phyloP scores from a whole-genome alignment of 2,113 vertebrate species.

The Tapirus terrestris region DNA sequence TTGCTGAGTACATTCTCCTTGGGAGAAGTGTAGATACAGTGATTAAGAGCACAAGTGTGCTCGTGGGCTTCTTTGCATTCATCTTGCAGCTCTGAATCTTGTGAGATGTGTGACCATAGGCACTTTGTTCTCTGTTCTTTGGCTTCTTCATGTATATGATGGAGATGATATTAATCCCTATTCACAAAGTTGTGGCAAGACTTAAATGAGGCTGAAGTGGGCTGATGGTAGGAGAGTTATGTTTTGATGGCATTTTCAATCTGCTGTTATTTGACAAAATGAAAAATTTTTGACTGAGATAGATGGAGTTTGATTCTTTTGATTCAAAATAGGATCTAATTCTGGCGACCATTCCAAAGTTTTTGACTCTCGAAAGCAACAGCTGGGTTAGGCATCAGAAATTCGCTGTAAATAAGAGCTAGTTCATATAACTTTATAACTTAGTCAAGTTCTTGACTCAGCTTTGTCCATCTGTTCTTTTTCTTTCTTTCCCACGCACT shows the following conservation, averaged over 20 bases:
- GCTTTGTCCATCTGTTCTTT: background rate
- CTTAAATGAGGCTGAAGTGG: conserved; percentile 19
- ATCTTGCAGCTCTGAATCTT: background rate
- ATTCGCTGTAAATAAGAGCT: background rate
- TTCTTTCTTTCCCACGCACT: background rate
- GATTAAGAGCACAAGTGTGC: background rate
- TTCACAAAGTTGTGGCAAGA: background rate
- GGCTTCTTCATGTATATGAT: background rate
- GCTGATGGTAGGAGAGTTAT: background rate
- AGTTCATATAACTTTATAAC: background rate
- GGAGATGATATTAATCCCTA: background rate
- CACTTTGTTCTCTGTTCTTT: background rate
- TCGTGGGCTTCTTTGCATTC: background rate
- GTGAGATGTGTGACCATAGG: background rate
- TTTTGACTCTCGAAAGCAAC: conserved; percentile 55
- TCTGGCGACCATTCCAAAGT: background rate
- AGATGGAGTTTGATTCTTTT: background rate
- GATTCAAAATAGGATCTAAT: background rate
- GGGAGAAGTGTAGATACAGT: background rate
- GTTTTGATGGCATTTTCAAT: conserved; percentile 48
- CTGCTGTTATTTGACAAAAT: conserved; percentile 24
- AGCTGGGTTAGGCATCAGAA: background rate
- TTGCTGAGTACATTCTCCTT: background rate
- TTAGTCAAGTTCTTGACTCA: background rate
- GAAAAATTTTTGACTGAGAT: background rate